phyloP scores from a whole-genome alignment of 2,113 vertebrate genomes.

The Oreocharis arfaki region DNA sequence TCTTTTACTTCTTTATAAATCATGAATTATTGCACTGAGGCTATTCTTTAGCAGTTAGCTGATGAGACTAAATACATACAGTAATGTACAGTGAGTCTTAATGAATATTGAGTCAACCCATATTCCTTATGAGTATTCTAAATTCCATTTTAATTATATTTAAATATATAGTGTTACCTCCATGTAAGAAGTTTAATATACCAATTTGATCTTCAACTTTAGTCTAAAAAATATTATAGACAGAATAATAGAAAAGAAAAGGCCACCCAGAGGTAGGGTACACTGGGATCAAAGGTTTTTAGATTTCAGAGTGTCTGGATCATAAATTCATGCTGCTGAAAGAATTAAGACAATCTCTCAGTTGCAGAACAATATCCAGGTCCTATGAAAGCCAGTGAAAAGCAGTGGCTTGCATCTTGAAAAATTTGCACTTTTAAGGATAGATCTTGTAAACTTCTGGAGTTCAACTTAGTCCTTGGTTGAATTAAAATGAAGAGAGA shows the following conservation, averaged over 20 bases:
- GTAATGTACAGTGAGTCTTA: background rate
- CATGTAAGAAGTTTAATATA: slow-evolving; percentile 27
- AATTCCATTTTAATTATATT: slow-evolving; percentile 35
- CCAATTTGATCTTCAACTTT: slow-evolving; percentile 13
- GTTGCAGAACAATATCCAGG: background rate
- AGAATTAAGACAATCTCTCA: background rate
- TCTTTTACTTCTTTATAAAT: background rate
- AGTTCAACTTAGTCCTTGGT: background rate
- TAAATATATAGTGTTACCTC: slow-evolving; percentile 28
- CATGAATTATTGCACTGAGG: background rate
- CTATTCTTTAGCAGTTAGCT: background rate
- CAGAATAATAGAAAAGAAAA: background rate
- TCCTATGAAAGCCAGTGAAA: background rate
- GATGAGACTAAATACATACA: background rate
- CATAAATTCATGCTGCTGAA: background rate
- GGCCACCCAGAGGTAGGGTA: background rate
- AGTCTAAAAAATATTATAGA: slow-evolving; percentile 21
- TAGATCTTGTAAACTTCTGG: background rate
- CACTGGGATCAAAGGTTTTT: background rate
- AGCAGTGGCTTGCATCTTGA: background rate
- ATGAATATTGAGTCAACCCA: background rate
- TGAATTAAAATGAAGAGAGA: background rate
- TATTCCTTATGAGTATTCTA: background rate
- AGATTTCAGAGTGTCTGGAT: background rate
- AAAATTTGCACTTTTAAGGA: background rate